Evolutionary conservation across 1,140 invertebrate genomes (phyloP), one percentile per base, ranked within the genome.

Genomic region (Euglossa dilemma): DNA sequence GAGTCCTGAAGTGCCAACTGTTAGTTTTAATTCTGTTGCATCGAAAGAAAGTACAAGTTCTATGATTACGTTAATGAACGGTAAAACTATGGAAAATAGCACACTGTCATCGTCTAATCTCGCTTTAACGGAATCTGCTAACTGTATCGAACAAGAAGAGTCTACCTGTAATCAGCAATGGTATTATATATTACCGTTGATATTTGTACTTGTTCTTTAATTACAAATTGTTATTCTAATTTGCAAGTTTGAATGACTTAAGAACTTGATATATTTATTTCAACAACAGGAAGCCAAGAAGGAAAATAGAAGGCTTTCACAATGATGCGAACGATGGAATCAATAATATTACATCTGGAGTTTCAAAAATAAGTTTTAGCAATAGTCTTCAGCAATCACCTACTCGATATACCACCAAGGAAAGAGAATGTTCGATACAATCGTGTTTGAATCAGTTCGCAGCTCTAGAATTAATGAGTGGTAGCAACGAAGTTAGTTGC

Each of bases 361-460:
- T 92, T 16, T 86, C 89, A 5, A 92, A 89, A 59, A 57, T 93
- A 8, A 85, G 87, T 12, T 64, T 92, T n/a, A 77, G 45, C 20
- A 77, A 69, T 23, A 85, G 59, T 59, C 47, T 59, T n/a, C 90
- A 82, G 73, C 75, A 89, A 56, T 85, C 89, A 8, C 82, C 87
- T 9, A 74, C 95, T 7, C 95, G 97, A 12, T 97, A 97, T 91
- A 94, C 96, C 23, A 96, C 96, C 83, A 95, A 96, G 66, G 96
- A 97, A 74, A 96, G 96, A 28, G 98, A 98, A 90, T 97, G 96
- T 92, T 98, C 97, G 6, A 95, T 98, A 23, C 96, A 97, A 90
- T 98, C 97, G 0, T 99, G 98, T 92, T 95, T 99, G 9, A 97
- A 97, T 89, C 97, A 98, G 93, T 99, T 99, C 93, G 99, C 98